Base-by-base conservation (phyloP, 2,797 vertebrate genomes). In the Hydrocynus forskahlii region DNA sequence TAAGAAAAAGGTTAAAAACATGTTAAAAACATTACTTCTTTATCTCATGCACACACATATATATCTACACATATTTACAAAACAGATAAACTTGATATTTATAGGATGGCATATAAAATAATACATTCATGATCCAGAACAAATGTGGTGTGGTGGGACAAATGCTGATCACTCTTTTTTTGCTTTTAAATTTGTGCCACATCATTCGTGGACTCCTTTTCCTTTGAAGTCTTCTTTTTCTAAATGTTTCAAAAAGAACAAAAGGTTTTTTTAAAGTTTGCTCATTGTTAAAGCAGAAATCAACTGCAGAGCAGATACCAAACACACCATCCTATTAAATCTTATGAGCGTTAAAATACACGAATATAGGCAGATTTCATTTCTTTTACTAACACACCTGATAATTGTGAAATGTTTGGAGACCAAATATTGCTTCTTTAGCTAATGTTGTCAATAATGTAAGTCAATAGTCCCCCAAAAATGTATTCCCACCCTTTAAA, bases 141-240 rank as follows among this genome's bases (percentile, higher is more conserved):
- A 48, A 21, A 1, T 70, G 12, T 66, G 23, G 21, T 45, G 38
- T 67, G 17, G 7, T 23, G 43, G 57, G 35, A 71, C 25, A 55
- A 8, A 70, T 68, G 17, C 7, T 7, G 4, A n/a, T 17, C 29
- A 64, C 17, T 81, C n/a, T 45, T 29, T 0, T 40, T 9, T 60
- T 64, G 48, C 0, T 38, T 73, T 78, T 59, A 55, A 43, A 23
- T 6, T 13, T 64, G 54, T 66, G 21, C 54, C 43, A 64, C 19
- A 54, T 81, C 79, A 23, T 0, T n/a, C 29, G 10, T 3, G 14
- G 60, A 57, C 4, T 0, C 17, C 52, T 81, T 81, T 64, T 78
- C 35, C 16, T 80, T 75, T 17, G 73, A 79, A 9, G 73, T 75
- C 68, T 86, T 86, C 66, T 81, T 86, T 78, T 84, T 86, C 85